Conservation (phyloP, 2,113 vertebrate genomes). For the Lucifuga dentata region DNA sequence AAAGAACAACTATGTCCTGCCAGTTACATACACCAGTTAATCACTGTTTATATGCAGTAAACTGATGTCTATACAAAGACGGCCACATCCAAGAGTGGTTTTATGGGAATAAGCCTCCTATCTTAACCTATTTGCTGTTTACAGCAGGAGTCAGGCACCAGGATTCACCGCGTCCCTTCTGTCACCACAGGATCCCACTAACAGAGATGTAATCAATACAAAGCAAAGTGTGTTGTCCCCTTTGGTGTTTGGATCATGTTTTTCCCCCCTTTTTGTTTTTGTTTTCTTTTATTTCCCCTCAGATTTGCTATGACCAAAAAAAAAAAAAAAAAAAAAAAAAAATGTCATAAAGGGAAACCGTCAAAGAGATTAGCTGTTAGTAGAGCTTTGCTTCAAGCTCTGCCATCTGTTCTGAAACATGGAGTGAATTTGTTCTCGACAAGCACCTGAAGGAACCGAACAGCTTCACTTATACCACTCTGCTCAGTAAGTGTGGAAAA, state of each 20-base stretch:
- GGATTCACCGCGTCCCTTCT: slow-evolving; percentile 16
- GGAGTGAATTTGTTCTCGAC: not conserved
- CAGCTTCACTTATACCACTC: slow-evolving; percentile 14
- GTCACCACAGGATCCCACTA: slow-evolving; percentile 13
- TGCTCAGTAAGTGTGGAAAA: not conserved
- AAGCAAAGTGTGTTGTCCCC: slow-evolving; percentile 11
- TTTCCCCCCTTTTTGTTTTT: not conserved
- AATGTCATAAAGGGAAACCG: slow-evolving; percentile 29
- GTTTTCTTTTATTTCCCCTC: not conserved
- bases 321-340: no score
- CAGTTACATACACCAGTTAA: no score
- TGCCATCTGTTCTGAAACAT: slow-evolving; percentile 29
- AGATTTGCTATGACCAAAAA: not conserved
- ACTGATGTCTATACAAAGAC: slow-evolving; percentile 1
- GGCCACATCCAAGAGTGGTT: slow-evolving; percentile 10
- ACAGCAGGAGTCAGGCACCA: slow-evolving; percentile 9
- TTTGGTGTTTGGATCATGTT: not conserved
- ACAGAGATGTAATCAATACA: slow-evolving; percentile 23
- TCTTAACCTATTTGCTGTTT: slow-evolving; percentile 3
- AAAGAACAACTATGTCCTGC: no score
- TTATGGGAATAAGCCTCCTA: no score
- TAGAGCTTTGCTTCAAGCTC: slow-evolving; percentile 6
- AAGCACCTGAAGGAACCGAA: slow-evolving; percentile 1
- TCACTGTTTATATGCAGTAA: no score
- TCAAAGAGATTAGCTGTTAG: slow-evolving; percentile 3